Percentiles rank a stretch among this genome's conserved stretches.
Conservation (phyloP, 2,888 invertebrate species). For the Petrolisthes cinctipes region DNA sequence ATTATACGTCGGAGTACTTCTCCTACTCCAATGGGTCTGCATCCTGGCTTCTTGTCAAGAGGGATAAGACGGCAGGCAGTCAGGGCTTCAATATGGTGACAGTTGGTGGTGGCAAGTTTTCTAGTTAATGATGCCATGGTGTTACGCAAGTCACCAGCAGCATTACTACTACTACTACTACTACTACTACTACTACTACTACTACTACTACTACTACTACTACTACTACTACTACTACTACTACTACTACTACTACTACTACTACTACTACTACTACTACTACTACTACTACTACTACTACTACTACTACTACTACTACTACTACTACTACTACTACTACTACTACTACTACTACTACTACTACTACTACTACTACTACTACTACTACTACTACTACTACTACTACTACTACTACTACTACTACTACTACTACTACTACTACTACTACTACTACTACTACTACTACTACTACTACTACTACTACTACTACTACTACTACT, state of each 20-base stretch:
- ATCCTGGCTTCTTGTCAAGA: no score
- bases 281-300: constrained; percentile 20
- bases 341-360: constrained; percentile 26
- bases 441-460: neutral
- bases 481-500: constrained; percentile 5
- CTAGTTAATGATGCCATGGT: neutral
- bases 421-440: constrained; percentile 9
- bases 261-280: constrained; percentile 26
- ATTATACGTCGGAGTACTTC: no score
- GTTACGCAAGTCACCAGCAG: no score
- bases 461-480: constrained; percentile 1
- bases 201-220: constrained; percentile 26
- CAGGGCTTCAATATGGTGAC: no score
- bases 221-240: constrained; percentile 26
- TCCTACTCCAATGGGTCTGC: no score
- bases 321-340: constrained; percentile 26
- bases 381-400: constrained; percentile 20
- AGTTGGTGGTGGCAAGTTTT: neutral
- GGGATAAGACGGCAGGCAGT: no score
- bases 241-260: constrained; percentile 26
- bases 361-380: constrained; percentile 24
- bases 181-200: constrained; percentile 26
- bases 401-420: constrained; percentile 13
- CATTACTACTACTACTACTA: no score
- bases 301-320: constrained; percentile 24